phyloP scores from a whole-genome alignment of 2,797 vertebrate species.

The Yasuhikotakia modesta region DNA sequence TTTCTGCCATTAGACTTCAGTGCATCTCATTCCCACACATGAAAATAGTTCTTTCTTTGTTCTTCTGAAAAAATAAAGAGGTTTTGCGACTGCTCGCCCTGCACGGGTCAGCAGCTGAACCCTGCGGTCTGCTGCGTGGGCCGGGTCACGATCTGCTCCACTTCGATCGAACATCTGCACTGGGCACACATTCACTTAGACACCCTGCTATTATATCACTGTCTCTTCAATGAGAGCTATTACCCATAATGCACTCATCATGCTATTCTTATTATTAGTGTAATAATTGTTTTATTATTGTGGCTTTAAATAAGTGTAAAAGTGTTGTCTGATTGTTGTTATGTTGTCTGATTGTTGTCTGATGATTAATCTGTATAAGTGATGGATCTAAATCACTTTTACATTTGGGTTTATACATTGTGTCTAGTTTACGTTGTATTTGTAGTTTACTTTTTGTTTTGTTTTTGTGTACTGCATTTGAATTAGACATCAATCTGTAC shows the following conservation, averaged over 20 bases:
- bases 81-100: constrained; percentile 12
- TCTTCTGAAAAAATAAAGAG: constrained; percentile 24
- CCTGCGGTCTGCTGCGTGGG: constrained; percentile 14
- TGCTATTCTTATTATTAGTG: too few relatives aligned
- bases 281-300: too few relatives aligned
- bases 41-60: not conserved
- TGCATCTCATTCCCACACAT: not conserved
- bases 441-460: too few relatives aligned
- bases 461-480: too few relatives aligned
- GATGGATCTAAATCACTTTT: too few relatives aligned
- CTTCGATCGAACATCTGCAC: constrained; percentile 23
- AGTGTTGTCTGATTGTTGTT: too few relatives aligned
- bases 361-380: too few relatives aligned
- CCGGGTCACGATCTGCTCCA: not conserved
- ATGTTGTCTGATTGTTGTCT: too few relatives aligned
- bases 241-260: not conserved
- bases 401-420: too few relatives aligned
- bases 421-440: too few relatives aligned
- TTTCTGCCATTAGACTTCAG: not conserved
- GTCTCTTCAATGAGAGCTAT: not conserved
- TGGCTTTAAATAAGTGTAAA: too few relatives aligned
- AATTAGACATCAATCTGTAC: too few relatives aligned
- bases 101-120: constrained; percentile 1
- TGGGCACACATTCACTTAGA: not conserved
- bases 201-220: not conserved